Evolutionary conservation across 2,113 vertebrate species (phyloP).

Genomic region (Scartelaos histophorus): DNA sequence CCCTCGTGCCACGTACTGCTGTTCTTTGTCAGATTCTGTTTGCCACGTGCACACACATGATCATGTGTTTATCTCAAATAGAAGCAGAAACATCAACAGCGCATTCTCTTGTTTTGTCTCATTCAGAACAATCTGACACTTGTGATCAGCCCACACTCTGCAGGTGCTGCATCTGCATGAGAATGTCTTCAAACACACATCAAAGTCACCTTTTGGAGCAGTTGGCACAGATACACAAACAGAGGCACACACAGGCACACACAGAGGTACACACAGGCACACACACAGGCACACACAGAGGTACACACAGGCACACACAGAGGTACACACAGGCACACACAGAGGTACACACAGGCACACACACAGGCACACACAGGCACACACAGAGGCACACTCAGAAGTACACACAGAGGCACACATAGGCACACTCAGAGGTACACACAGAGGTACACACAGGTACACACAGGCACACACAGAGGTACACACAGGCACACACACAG

Average conservation of each 20-base stretch:
- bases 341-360: conserved; percentile 21
- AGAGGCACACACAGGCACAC: no score
- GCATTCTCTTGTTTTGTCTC: conserved; percentile 15
- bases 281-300: no score
- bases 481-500: neutral
- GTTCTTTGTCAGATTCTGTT: neutral
- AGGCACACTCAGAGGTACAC: no score
- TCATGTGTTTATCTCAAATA: neutral
- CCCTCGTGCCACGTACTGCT: neutral
- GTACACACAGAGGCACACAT: no score
- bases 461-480: no score
- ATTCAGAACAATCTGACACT: conserved; percentile 21
- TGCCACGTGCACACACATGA: conserved; percentile 13
- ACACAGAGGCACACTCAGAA: no score
- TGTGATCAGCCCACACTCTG: conserved; percentile 45
- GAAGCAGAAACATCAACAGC: conserved; percentile 3
- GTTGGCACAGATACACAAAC: conserved; percentile 11
- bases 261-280: no score
- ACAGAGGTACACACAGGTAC: no score
- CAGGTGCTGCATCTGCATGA: conserved; percentile 46
- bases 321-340: no score
- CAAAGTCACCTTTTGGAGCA: conserved; percentile 39
- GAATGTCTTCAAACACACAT: conserved; percentile 46
- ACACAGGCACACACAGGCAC: no score
- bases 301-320: no score